Base-by-base conservation (phyloP, 2,797 vertebrate genomes). In the Rhinophrynus dorsalis region DNA sequence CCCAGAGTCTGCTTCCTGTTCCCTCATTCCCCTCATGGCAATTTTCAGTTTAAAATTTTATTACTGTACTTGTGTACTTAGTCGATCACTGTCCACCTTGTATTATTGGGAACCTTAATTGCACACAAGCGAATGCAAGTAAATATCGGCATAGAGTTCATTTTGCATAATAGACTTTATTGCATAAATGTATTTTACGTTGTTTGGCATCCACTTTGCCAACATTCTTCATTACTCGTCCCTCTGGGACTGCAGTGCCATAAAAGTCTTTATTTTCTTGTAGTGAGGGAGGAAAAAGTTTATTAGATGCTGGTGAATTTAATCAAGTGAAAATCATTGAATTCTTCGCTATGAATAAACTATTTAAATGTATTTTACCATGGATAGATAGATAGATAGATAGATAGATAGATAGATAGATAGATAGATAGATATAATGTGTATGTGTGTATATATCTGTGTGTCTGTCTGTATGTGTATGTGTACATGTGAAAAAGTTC, bases 21-120 rank as follows among this genome's bases (percentile, higher is more conserved):
- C 61, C 61, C 69, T 72, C 60, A 35, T 42, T 65, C 69, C 69
- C 69, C 51, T 65, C 52, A 52, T 51, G 69, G 61, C 69, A 72
- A 72, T 72, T 71, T 72, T 63, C 69, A 42, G 44, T 65, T 65
- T 58, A 72, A 42, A 65, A 57, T 68, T 64, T 68, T 74, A 74
- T 68, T 68, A 45, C 59, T 40, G 37, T 64, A 68, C 60, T 69
- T 75, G 52, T 64, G 55, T 58, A 75, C 52, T 69, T 23, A 68
- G 52, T 75, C 73, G 54, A 59, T 68, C 69, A 72, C 69, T 72
- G 69, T 72, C 69, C 69, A 72, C 54, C 69, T 64, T 50, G 35
- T 52, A 52, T 65, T 72, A 72, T 72, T 72, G 69, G 69, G 54
- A 65, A 59, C 61, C 54, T 72, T 72, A 72, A 72, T 72, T 72